Base-by-base conservation (phyloP, 1,140 invertebrate genomes). In the Bombus pascuorum region DNA sequence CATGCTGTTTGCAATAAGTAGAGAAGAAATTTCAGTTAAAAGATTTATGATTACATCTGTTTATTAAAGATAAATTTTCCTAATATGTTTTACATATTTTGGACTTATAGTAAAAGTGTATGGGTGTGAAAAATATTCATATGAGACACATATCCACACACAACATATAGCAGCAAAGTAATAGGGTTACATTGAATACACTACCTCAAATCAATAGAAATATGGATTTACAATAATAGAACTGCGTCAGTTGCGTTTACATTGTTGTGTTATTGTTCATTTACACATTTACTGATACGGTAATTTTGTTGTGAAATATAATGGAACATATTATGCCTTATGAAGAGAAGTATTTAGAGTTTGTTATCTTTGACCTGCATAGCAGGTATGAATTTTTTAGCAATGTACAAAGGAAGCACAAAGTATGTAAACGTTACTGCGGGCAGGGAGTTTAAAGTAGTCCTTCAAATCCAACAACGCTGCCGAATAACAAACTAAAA, bases 171-270 rank as follows among this genome's bases (percentile, higher is more conserved):
- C 92, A 94, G 92, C 92, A 93, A 93, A 92, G 89, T 93, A 93
- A 93, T 94, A 94, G 92, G 93, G 92, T 94, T 94, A 94, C 93
- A 93, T 92, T 93, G 89, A 93, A 92, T 90, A 91, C 93, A 93
- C 94, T 95, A 95, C 94, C 93, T 95, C 94, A 95, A 92, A 93
- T 91, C 94, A 95, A 94, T 92, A 94, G 90, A 93, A 94, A 93
- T 94, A 93, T 93, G 90, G 91, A 92, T 91, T 93, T 92, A 93
- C 92, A 92, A 89, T 92, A 92, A 92, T 86, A 85, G 87, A 89
- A 89, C 89, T 86, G 87, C 83, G 85, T 88, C 89, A 86, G 87
- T 90, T 91, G 90, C 91, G 90, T 93, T 93, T 92, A 92, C 91
- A 93, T 91, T 87, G 88, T 78, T 89, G 83, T 84, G 81, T 86